These are phyloP conservation scores for Phalangium opilio DNA, from an alignment of 2,888 invertebrate genomes.

Conservation along the genomic window DNA sequence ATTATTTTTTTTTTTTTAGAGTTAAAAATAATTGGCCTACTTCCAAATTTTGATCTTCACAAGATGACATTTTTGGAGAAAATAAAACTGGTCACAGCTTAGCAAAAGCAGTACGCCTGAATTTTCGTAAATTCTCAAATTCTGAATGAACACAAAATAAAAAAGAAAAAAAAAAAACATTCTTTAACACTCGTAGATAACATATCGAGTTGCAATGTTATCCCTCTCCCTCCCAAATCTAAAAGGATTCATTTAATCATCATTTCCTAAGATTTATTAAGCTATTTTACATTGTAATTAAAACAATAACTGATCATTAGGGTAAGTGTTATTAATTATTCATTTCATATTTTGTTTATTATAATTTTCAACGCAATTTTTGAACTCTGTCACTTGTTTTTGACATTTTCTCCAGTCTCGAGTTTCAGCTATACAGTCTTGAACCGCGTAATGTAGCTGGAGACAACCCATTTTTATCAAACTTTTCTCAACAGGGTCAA, in stretches of 20 bases:
- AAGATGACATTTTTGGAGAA: slow-evolving; percentile 1
- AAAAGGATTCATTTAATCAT: no score
- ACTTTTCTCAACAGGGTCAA: slow-evolving; percentile 78
- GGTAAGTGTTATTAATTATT: no score
- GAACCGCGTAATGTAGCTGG: slow-evolving; percentile 65
- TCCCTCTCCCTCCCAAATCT: no score
- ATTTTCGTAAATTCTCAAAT: no score
- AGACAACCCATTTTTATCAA: slow-evolving; percentile 79
- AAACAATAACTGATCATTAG: no score
- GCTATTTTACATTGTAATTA: no score
- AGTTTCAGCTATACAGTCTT: slow-evolving; percentile 81
- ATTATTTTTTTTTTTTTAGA: no score
- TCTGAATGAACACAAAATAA: no score
- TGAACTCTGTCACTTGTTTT: slow-evolving; percentile 59
- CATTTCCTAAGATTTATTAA: no score
- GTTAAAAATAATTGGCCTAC: slow-evolving; percentile 3
- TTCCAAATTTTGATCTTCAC: slow-evolving; percentile 16
- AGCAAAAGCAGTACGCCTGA: not conserved
- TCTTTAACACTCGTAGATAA: no score
- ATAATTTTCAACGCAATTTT: slow-evolving; percentile 51
- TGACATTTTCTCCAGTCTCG: slow-evolving; percentile 92
- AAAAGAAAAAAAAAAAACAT: no score
- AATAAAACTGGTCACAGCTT: slow-evolving; percentile 1
- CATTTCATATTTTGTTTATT: slow-evolving; percentile 28
- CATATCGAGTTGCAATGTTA: no score